Evolutionary conservation across 2,888 invertebrate species (phyloP), one percentile per base, ranked within the genome.

Genomic region (Autographa gamma): DNA sequence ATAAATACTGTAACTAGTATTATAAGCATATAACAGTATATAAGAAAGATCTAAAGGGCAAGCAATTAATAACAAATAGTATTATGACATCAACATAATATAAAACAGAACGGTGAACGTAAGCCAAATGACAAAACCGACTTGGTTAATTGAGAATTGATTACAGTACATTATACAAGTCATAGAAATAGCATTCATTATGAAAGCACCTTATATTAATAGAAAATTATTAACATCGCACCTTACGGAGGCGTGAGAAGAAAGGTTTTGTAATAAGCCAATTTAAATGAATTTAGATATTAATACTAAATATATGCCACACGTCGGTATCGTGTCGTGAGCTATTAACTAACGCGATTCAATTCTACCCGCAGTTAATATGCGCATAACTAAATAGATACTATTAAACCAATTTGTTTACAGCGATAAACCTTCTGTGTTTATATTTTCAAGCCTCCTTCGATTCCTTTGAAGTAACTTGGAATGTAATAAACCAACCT

Each of bases 361-460:
- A 87, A 86, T 89, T 82, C 82, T 73, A 83, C 68, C 60, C 74
- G 74, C 83, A 81, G 85, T 90, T 88, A 89, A 88, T 87, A 90
- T 91, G 90, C 89, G 87, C 90, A 91, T 90, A 90, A 84, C 85
- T 88, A 89, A 89, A 83, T 77, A 85, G 78, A 68, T 73, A 79
- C 83, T 84, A 89, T 89, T 88, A 88, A 89, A 88, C 82, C 89
- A 89, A 91, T 91, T 90, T 89, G 89, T 90, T 89, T 87, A 86
- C 85, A 87, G 75, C 80, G 85, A 86, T 87, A 87, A 85, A 84
- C 82, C 78, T 84, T 84, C 79, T 81, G 74, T 81, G 74, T 81
- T 77, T 81, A 76, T 80, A 77, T 81, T 82, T 78, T 77, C 66
- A 75, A 71, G 74, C 69, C 74, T 75, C 62, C 60, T 74, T 70